These are phyloP conservation scores for Haplotaxodon microlepis DNA, from an alignment of 2,113 vertebrate genomes.

Conservation along the genomic window DNA sequence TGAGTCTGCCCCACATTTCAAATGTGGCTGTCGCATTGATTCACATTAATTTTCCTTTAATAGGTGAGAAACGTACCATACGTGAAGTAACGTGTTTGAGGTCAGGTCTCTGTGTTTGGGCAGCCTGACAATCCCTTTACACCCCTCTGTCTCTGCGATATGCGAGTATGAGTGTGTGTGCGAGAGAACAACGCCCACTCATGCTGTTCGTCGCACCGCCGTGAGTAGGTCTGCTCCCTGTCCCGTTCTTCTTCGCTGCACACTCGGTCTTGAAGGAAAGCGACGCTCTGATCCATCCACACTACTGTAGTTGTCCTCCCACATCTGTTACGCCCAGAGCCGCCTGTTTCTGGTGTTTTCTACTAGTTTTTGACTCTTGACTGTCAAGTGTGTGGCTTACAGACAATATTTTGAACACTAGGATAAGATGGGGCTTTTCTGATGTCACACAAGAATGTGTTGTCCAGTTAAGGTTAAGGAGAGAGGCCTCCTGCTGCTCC, in stretches of 20 bases:
- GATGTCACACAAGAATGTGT: conserved; percentile 51
- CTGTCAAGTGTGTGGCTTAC: conserved; percentile 39
- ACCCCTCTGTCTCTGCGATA: background rate
- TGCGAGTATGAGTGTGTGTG: background rate
- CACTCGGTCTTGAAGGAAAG: background rate
- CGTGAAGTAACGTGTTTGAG: conserved; percentile 23
- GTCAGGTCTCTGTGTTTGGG: conserved; percentile 35
- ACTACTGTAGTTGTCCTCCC: background rate
- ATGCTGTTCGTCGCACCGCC: background rate
- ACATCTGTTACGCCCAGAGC: conserved; percentile 41
- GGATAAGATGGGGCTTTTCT: conserved; percentile 42
- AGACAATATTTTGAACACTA: conserved; percentile 38
- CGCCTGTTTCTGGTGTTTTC: conserved; percentile 14
- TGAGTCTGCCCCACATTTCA: background rate
- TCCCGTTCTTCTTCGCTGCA: background rate
- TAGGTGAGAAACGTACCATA: background rate
- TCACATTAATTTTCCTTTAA: conserved; percentile 1
- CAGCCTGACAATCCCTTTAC: conserved; percentile 55
- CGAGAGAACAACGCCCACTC: conserved; percentile 4
- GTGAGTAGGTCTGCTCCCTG: background rate
- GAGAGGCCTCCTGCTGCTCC: background rate
- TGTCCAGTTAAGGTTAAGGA: conserved; percentile 29
- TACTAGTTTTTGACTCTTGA: conserved; percentile 28
- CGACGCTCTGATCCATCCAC: conserved; percentile 19
- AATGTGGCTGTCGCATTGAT: conserved; percentile 1